These are phyloP conservation scores for Agrypnia vestita DNA, from an alignment of 1,140 invertebrate species.

Conservation along the genomic window DNA sequence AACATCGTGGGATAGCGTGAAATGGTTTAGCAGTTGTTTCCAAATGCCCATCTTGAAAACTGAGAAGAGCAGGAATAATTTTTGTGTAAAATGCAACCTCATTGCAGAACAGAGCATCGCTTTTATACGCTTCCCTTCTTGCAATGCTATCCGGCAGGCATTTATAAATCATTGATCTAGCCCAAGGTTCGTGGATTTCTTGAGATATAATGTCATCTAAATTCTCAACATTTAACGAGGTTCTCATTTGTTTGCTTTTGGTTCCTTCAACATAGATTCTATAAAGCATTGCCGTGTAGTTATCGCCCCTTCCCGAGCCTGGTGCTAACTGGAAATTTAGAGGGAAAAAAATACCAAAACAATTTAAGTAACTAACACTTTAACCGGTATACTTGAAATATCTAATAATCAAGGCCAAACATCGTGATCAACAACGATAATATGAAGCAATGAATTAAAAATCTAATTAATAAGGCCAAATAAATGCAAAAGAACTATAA, in stretches of 20 bases:
- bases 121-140: conserved; percentile 79
- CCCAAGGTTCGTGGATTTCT: conserved; percentile 71
- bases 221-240: conserved; percentile 38
- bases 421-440: too few species aligned
- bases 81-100: conserved; percentile 82
- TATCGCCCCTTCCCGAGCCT: conserved; percentile 81
- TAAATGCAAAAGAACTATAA: too few species aligned
- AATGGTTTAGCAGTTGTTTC: conserved; percentile 71
- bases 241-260: conserved; percentile 63
- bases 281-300: conserved; percentile 83
- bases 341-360: background rate
- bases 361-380: background rate
- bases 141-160: conserved; percentile 77
- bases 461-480: too few species aligned
- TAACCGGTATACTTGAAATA: too few species aligned
- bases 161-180: conserved; percentile 80
- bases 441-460: too few species aligned
- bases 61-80: conserved; percentile 77
- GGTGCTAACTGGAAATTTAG: conserved; percentile 72
- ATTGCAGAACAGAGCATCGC: conserved; percentile 80
- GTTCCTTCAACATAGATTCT: conserved; percentile 76
- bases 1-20: conserved; percentile 78
- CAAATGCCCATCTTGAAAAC: conserved; percentile 72
- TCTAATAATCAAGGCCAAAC: too few species aligned
- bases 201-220: conserved; percentile 64